Evolutionary conservation across 2,888 invertebrate species (phyloP).

Genomic region (Megamerina dolium): DNA sequence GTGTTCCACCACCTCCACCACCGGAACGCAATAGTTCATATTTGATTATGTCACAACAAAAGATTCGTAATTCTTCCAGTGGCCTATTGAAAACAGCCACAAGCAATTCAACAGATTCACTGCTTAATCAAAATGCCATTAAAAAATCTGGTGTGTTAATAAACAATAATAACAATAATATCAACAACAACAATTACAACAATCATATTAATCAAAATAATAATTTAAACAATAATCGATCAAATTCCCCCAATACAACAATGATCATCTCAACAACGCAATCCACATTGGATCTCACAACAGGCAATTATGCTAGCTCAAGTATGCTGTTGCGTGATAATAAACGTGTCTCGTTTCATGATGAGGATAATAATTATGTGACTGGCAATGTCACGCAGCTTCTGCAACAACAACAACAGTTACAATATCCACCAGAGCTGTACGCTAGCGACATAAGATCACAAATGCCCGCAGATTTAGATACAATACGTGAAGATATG

Average conservation of each 20-base stretch:
- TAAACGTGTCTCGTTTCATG: conserved; percentile 74
- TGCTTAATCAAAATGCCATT: conserved; percentile 25
- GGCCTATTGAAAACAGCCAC: conserved; percentile 40
- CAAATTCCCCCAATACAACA: conserved; percentile 14
- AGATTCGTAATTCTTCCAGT: conserved; percentile 30
- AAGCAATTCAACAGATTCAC: conserved; percentile 33
- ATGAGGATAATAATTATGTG: conserved; percentile 52
- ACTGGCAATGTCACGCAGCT: conserved; percentile 7
- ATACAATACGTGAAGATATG: conserved; percentile 67
- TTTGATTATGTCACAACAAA: conserved; percentile 68
- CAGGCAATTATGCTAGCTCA: conserved; percentile 18
- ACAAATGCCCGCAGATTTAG: conserved; percentile 36
- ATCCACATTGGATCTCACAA: conserved; percentile 16
- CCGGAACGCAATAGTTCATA: conserved; percentile 87
- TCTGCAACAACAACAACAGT: conserved; percentile 12
- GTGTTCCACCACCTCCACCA: conserved; percentile 61
- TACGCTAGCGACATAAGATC: conserved; percentile 8
- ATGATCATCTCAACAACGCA: conserved; percentile 16
- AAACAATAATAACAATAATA: conserved; percentile 29
- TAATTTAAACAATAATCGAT: conserved; percentile 24
- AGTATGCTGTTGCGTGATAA: conserved; percentile 41
- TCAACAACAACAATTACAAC: conserved; percentile 29
- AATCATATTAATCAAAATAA: conserved; percentile 23
- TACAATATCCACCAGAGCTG: conserved; percentile 10
- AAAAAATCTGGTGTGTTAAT: conserved; percentile 28